Evolutionary conservation across 35 echinoderm and acorn worm genomes (phyloP).

Genomic region (Patiria miniata): DNA sequence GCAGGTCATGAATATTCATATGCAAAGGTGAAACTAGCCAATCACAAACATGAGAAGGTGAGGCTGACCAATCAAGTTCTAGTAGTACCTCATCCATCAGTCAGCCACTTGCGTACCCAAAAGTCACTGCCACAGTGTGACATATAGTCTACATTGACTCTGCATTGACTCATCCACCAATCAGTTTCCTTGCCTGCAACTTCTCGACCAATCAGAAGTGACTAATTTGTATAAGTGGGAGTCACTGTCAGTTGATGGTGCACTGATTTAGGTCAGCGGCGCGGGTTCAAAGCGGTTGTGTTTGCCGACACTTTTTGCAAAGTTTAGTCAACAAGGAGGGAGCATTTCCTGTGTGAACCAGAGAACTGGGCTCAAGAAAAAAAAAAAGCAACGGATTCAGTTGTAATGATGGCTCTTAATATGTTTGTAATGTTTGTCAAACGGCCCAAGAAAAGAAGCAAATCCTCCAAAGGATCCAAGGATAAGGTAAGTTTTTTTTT

Average conservation of each 20-base stretch:
- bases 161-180: too few relatives aligned
- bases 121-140: too few relatives aligned
- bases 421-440: slow-evolving; percentile 49
- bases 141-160: too few relatives aligned
- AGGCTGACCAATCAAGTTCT: too few relatives aligned
- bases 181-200: too few relatives aligned
- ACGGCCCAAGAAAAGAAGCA: slow-evolving; percentile 32
- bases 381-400: too few relatives aligned
- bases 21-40: too few relatives aligned
- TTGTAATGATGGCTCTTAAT: slow-evolving; percentile 35
- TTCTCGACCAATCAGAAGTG: neutral
- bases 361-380: too few relatives aligned
- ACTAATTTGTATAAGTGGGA: neutral
- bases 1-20: too few relatives aligned
- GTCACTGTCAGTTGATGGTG: neutral
- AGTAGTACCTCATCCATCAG: too few relatives aligned
- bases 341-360: slow-evolving; percentile 14
- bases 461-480: slow-evolving; percentile 14
- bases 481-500: neutral
- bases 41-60: too few relatives aligned
- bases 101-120: too few relatives aligned
- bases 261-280: neutral
- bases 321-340: neutral
- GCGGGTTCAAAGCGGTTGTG: neutral
- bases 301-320: neutral